Percentiles rank a stretch among this genome's conserved stretches.
phyloP scores from a whole-genome alignment of 35 echinoderm and acorn worm species.

The Chiridota heheva region DNA sequence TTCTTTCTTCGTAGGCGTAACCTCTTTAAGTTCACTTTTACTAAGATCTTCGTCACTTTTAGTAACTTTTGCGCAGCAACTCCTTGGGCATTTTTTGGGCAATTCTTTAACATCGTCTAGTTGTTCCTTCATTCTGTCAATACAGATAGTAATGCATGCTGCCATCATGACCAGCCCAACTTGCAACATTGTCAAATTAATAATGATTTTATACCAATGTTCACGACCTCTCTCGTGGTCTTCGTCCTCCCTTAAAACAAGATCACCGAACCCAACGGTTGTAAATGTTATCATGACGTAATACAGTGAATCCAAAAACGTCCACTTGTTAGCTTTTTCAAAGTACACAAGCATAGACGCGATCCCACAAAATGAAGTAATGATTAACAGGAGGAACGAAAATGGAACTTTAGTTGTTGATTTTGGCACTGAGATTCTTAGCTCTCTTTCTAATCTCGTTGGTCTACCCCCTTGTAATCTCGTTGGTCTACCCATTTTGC shows the following conservation, averaged over 20 bases:
- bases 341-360: neutral
- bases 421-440: too few species aligned
- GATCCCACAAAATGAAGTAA: neutral
- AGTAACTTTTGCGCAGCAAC: too few species aligned
- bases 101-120: too few species aligned
- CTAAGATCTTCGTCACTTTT: too few species aligned
- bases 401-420: too few species aligned
- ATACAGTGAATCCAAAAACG: constrained; percentile 30
- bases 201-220: neutral
- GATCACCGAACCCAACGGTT: constrained; percentile 25
- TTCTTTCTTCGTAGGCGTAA: too few species aligned
- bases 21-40: too few species aligned
- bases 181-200: neutral
- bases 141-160: constrained; percentile 8
- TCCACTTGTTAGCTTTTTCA: neutral
- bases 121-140: constrained; percentile 16
- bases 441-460: too few species aligned
- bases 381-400: constrained; percentile 5
- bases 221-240: neutral
- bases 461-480: too few species aligned
- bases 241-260: neutral
- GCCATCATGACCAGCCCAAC: constrained; percentile 28
- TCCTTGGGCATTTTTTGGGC: too few species aligned
- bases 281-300: constrained; percentile 25
- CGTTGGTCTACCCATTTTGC: too few species aligned